Percentiles rank a stretch among this genome's conserved stretches.
phyloP scores from a whole-genome alignment of 1,140 invertebrate genomes.

The Chironomus tepperi region DNA sequence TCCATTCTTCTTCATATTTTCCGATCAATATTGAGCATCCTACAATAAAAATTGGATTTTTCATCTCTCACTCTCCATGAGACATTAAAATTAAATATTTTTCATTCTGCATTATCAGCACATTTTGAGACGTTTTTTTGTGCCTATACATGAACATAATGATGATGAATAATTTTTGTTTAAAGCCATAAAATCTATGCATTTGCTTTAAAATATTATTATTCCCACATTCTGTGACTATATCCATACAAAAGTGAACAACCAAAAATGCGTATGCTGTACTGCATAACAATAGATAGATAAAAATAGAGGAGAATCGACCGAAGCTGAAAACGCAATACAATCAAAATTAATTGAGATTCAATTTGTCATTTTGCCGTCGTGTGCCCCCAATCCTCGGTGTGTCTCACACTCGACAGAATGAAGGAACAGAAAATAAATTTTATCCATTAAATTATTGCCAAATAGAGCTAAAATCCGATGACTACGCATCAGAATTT shows the following conservation, averaged over 20 bases:
- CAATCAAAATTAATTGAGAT: slow-evolving; percentile 23
- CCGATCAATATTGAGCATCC: no score
- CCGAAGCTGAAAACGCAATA: background rate
- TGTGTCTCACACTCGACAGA: no score
- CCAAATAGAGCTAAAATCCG: background rate
- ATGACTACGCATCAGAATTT: slow-evolving; percentile 6
- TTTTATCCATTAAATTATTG: background rate
- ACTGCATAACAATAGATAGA: no score
- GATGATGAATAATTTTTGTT: background rate
- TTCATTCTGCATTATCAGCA: no score
- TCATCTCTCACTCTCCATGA: no score
- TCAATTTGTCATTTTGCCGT: slow-evolving; percentile 15
- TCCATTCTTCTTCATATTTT: no score
- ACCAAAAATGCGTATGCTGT: background rate
- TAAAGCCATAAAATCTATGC: background rate
- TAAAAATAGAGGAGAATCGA: no score
- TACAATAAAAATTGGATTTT: no score
- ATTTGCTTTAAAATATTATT: background rate
- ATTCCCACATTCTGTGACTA: background rate
- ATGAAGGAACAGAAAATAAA: no score
- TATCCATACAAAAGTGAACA: background rate
- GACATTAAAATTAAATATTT: no score
- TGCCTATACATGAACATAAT: background rate
- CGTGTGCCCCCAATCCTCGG: background rate
- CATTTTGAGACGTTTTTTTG: no score